These are phyloP conservation scores for Drosophila obscura DNA, from an alignment of 1,140 invertebrate species.

Conservation along the genomic window DNA sequence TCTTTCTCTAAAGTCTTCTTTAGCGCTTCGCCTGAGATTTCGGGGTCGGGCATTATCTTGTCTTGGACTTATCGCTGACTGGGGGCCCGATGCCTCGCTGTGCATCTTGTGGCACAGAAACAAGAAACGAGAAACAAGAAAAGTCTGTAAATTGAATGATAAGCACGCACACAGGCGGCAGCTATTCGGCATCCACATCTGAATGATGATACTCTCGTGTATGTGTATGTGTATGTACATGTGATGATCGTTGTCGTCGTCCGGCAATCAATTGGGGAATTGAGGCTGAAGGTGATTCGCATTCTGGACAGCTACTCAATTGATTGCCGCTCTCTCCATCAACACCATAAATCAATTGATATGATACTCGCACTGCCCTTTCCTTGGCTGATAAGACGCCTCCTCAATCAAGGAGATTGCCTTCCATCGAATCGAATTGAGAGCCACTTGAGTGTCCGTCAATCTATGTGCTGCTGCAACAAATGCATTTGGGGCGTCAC, in stretches of 20 bases:
- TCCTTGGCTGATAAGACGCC: too few relatives aligned
- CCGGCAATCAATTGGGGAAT: conserved; percentile 32
- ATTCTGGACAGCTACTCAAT: conserved; percentile 49
- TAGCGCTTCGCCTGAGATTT: not conserved
- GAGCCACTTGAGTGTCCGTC: too few relatives aligned
- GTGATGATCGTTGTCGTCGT: conserved; percentile 23
- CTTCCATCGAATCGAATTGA: too few relatives aligned
- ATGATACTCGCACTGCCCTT: conserved; percentile 4
- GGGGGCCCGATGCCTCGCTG: not conserved
- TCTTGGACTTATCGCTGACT: conserved; percentile 4
- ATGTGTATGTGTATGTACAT: too few relatives aligned
- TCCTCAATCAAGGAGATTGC: too few relatives aligned
- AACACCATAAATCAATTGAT: conserved; percentile 68
- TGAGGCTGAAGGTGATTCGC: conserved; percentile 69
- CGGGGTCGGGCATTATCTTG: conserved; percentile 8
- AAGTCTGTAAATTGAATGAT: conserved; percentile 45
- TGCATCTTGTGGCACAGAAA: conserved; percentile 1
- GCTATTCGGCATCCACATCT: not conserved
- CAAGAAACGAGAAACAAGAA: not conserved
- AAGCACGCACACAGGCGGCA: conserved; percentile 9
- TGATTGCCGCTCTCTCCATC: conserved; percentile 21
- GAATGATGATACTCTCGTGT: too few relatives aligned
- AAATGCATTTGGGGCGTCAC: too few relatives aligned
- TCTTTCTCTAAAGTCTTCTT: not conserved
- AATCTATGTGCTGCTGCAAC: too few relatives aligned